A percentile compares a stretch with the other conserved stretches of the same genome.
phyloP scores from a whole-genome alignment of 2,888 invertebrate genomes.

The Balanococcus diminutus region DNA sequence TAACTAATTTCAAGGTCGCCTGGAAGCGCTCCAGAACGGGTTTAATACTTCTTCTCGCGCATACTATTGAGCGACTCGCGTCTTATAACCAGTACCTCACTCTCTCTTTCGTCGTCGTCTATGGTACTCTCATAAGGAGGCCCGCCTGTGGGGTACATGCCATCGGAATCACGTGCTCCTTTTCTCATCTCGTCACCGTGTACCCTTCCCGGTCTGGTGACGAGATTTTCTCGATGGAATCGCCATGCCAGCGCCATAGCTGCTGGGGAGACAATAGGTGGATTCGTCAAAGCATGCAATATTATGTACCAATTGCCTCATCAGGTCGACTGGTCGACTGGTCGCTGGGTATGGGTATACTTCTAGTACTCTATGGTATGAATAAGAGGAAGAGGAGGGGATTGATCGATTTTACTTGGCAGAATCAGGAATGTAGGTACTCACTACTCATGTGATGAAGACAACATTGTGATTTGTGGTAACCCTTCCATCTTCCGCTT shows the following conservation, averaged over 20 bases:
- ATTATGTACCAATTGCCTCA: too few relatives aligned
- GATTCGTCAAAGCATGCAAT: too few relatives aligned
- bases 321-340: too few relatives aligned
- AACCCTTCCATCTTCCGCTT: background rate
- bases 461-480: too few relatives aligned
- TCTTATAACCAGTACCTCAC: background rate
- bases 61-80: background rate
- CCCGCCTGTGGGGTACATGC: background rate
- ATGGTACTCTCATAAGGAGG: background rate
- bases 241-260: too few relatives aligned
- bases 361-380: background rate
- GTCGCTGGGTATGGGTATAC: too few relatives aligned
- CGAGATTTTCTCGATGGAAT: too few relatives aligned
- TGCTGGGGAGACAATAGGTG: too few relatives aligned
- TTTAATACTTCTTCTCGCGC: background rate
- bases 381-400: background rate
- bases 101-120: background rate
- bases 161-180: background rate
- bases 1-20: conserved; percentile 51
- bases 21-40: conserved; percentile 52
- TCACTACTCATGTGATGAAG: background rate
- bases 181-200: too few relatives aligned
- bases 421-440: too few relatives aligned
- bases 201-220: too few relatives aligned
- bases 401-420: background rate